Conservation (phyloP, 2,797 vertebrate species). For the Anableps anableps region DNA sequence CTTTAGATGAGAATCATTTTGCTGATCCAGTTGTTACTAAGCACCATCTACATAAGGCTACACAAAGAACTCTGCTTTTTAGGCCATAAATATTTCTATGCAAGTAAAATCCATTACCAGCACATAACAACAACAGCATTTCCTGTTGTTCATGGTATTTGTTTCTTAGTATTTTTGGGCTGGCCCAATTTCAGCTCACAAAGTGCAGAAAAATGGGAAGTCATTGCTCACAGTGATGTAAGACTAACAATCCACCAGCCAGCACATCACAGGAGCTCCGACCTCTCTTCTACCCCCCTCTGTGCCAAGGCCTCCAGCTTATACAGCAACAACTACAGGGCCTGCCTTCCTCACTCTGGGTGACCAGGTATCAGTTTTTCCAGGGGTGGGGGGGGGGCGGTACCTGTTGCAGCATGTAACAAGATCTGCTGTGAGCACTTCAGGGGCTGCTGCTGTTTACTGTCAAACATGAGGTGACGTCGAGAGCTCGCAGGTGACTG, state of each 20-base stretch:
- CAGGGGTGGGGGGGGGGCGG: slow-evolving; percentile 15
- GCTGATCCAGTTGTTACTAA: too few relatives aligned
- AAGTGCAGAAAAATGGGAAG: slow-evolving; percentile 15
- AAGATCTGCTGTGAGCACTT: slow-evolving; percentile 45
- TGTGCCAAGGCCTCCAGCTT: slow-evolving; percentile 28
- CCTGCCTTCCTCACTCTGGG: slow-evolving; percentile 10
- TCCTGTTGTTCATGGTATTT: too few relatives aligned
- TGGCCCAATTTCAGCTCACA: slow-evolving; percentile 16
- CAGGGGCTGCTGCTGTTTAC: slow-evolving; percentile 42
- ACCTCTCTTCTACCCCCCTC: background rate
- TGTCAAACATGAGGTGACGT: slow-evolving; percentile 20
- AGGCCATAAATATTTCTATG: too few relatives aligned
- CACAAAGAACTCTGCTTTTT: too few relatives aligned
- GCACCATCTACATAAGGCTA: too few relatives aligned
- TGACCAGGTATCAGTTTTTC: slow-evolving; percentile 28
- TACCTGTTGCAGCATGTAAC: slow-evolving; percentile 55
- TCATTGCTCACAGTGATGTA: background rate
- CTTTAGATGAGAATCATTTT: too few relatives aligned
- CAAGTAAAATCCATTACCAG: too few relatives aligned
- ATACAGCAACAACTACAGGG: background rate
- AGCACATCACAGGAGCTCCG: background rate
- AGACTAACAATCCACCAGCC: background rate
- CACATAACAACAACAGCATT: too few relatives aligned
- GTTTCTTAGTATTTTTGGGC: background rate
- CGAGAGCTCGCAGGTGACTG: slow-evolving; percentile 23